Conservation (phyloP, 23 tunicate species). For the Styela clava region DNA sequence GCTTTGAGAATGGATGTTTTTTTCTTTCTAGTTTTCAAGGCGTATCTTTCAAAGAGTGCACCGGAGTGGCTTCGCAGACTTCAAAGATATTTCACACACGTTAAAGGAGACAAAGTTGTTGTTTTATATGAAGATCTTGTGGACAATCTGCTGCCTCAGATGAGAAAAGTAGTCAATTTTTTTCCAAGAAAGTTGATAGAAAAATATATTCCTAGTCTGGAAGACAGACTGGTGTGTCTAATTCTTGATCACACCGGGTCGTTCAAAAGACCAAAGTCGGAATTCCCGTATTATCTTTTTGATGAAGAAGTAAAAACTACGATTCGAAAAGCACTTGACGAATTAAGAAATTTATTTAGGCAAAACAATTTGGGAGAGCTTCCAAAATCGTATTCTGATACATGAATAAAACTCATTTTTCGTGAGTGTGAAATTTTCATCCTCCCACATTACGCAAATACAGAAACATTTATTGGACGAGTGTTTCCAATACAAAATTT, state of each 20-base stretch:
- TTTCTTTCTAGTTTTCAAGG: not conserved
- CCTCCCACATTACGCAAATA: no score
- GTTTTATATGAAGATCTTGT: not conserved
- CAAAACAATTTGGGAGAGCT: not conserved
- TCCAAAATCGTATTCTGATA: not conserved
- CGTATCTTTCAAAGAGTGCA: not conserved
- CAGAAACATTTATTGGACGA: no score
- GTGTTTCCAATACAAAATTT: no score
- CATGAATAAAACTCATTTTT: no score
- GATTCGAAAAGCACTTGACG: not conserved
- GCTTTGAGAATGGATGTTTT: not conserved
- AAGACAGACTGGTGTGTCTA: not conserved
- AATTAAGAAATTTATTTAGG: not conserved
- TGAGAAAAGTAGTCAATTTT: not conserved
- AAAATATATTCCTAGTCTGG: not conserved
- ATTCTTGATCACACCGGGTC: slow-evolving; percentile 4
- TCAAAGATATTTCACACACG: not conserved
- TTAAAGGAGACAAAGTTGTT: not conserved
- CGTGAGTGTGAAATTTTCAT: no score
- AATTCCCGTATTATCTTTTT: not conserved
- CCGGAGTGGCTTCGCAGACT: not conserved
- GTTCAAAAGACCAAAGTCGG: not conserved
- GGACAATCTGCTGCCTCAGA: not conserved
- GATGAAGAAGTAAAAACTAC: not conserved
- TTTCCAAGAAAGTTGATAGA: not conserved